A percentile compares a stretch with the other conserved stretches of the same genome.
Conservation (phyloP, 2,113 vertebrate genomes). For the Hydrolagus affinis region DNA sequence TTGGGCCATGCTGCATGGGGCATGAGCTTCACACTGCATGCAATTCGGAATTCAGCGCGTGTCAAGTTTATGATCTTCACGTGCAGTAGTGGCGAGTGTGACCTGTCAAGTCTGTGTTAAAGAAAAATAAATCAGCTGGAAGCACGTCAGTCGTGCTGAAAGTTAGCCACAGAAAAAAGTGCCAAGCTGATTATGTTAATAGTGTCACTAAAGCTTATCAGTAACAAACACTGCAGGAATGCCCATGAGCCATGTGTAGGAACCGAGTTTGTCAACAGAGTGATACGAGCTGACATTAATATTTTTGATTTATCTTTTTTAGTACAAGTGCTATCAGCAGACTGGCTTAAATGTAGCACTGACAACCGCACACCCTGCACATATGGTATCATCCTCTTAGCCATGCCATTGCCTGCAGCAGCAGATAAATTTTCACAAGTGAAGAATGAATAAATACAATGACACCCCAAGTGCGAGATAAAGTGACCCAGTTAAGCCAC, state of each 20-base stretch:
- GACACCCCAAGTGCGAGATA: background rate
- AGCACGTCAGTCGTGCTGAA: slow-evolving; percentile 36
- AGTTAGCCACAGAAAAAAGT: slow-evolving; percentile 37
- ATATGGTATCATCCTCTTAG: background rate
- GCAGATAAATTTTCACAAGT: background rate
- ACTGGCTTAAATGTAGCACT: background rate
- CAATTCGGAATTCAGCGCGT: background rate
- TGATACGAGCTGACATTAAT: slow-evolving; percentile 43
- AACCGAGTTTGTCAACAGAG: slow-evolving; percentile 36
- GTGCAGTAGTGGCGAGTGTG: slow-evolving; percentile 34
- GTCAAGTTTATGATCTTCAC: slow-evolving; percentile 14
- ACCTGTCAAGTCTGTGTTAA: slow-evolving; percentile 39
- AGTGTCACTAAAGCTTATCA: slow-evolving; percentile 38
- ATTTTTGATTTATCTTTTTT: slow-evolving; percentile 49
- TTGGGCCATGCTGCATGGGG: too few relatives aligned
- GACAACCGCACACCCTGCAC: background rate
- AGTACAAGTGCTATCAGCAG: background rate
- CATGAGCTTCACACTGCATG: too few relatives aligned
- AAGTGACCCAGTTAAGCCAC: background rate
- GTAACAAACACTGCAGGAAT: slow-evolving; percentile 42
- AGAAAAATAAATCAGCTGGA: slow-evolving; percentile 40
- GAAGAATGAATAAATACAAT: background rate
- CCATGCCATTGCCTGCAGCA: background rate
- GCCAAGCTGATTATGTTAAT: slow-evolving; percentile 46
- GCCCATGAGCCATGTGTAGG: slow-evolving; percentile 44